Conservation (phyloP, 2,797 vertebrate genomes). For the Arrhamphus sclerolepis region DNA sequence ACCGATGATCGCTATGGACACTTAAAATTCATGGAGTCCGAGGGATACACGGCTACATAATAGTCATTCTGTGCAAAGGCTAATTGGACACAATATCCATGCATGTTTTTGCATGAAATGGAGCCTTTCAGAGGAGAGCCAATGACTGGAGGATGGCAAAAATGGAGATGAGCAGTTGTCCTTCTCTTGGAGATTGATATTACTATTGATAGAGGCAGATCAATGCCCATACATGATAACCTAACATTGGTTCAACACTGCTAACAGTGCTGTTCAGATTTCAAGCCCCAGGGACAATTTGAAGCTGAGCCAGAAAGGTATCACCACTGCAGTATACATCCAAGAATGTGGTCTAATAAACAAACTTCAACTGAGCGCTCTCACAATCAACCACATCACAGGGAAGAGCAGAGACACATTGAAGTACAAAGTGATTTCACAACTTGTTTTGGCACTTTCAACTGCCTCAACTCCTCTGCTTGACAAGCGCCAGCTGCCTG, state of each 20-base stretch:
- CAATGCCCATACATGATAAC: slow-evolving; percentile 40
- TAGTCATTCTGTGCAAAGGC: slow-evolving; percentile 45
- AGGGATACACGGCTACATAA: slow-evolving; percentile 49
- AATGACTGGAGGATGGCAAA: slow-evolving; percentile 25
- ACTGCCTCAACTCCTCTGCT: slow-evolving; percentile 20
- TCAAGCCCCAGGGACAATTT: slow-evolving; percentile 29
- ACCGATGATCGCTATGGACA: slow-evolving; percentile 51
- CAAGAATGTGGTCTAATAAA: slow-evolving; percentile 35
- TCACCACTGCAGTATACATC: slow-evolving; percentile 16
- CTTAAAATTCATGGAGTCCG: slow-evolving; percentile 63
- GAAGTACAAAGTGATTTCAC: slow-evolving; percentile 18
- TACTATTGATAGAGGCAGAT: slow-evolving; percentile 44
- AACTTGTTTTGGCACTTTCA: slow-evolving; percentile 21
- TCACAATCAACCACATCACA: slow-evolving; percentile 6
- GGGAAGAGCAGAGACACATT: not conserved
- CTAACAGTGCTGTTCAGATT: slow-evolving; percentile 38
- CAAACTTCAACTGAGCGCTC: slow-evolving; percentile 34
- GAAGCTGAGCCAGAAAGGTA: slow-evolving; percentile 31
- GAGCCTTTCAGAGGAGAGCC: slow-evolving; percentile 17
- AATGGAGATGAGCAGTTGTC: slow-evolving; percentile 30
- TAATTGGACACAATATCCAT: slow-evolving; percentile 49
- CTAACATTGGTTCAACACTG: slow-evolving; percentile 40
- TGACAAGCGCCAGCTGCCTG: slow-evolving; percentile 51
- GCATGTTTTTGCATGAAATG: slow-evolving; percentile 46
- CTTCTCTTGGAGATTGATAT: slow-evolving; percentile 49